phyloP scores from a whole-genome alignment of 1,140 invertebrate genomes.

The Pteromalus puparum region DNA sequence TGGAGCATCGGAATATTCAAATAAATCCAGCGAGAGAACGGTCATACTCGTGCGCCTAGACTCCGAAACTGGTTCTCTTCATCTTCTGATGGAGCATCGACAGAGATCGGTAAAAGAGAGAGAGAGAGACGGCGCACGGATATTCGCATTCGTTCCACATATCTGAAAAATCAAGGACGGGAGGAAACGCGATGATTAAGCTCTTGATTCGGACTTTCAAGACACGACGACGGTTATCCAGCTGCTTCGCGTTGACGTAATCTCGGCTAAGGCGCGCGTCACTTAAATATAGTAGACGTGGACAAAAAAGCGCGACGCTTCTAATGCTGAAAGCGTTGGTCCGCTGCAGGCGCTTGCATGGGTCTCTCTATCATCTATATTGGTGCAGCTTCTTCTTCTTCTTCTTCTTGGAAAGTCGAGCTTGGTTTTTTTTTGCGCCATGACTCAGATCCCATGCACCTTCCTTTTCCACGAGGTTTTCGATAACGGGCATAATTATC shows the following conservation, averaged over 20 bases:
- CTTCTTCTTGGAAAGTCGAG: no score
- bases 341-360: no score
- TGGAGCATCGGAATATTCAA: neutral
- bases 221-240: constrained; percentile 25
- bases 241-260: constrained; percentile 42
- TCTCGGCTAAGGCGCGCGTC: constrained; percentile 33
- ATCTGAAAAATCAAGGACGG: neutral
- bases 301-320: constrained; percentile 20
- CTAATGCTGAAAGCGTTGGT: no score
- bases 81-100: neutral
- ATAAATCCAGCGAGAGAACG: neutral
- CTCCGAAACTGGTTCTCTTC: neutral
- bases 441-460: no score
- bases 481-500: no score
- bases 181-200: constrained; percentile 10
- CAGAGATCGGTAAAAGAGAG: neutral
- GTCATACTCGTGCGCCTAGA: neutral
- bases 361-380: no score
- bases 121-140: neutral
- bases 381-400: no score
- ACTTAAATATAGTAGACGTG: constrained; percentile 32
- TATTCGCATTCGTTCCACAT: neutral
- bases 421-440: no score
- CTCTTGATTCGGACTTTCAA: constrained; percentile 30
- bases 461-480: no score